A percentile compares a stretch with the other conserved stretches of the same genome.
Evolutionary conservation across 2,888 invertebrate genomes (phyloP).

Genomic region (Drosophila algonquin): DNA sequence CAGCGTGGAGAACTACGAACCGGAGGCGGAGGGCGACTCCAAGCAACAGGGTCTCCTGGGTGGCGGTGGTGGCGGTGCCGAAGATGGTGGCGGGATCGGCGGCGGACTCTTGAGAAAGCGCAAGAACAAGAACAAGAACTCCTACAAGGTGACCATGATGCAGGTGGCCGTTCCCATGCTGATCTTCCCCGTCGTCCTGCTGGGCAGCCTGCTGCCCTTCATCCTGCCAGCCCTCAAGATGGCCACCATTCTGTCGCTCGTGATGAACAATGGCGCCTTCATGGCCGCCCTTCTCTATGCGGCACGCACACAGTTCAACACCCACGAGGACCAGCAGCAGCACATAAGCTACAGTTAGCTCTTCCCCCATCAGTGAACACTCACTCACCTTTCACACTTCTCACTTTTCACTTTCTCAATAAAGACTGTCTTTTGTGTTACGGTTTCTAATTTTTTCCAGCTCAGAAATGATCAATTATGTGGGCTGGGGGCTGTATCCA

Average conservation of each 20-base stretch:
- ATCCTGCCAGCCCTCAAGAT: slow-evolving; percentile 88
- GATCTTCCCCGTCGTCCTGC: slow-evolving; percentile 87
- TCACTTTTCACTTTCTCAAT: slow-evolving; percentile 44
- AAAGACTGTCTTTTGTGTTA: slow-evolving; percentile 56
- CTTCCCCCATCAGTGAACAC: slow-evolving; percentile 32
- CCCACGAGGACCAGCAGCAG: slow-evolving; percentile 78
- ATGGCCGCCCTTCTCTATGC: slow-evolving; percentile 85
- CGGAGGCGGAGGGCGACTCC: slow-evolving; percentile 68
- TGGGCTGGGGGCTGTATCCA: neutral
- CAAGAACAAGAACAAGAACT: slow-evolving; percentile 65
- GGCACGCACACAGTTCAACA: slow-evolving; percentile 79
- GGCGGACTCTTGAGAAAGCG: slow-evolving; percentile 48
- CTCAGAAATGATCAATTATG: neutral
- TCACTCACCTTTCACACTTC: slow-evolving; percentile 46
- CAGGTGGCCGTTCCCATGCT: slow-evolving; percentile 85
- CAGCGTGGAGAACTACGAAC: slow-evolving; percentile 67
- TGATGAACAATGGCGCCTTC: slow-evolving; percentile 89
- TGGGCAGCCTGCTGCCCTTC: slow-evolving; percentile 89
- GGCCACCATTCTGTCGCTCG: slow-evolving; percentile 86
- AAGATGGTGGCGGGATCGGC: slow-evolving; percentile 15
- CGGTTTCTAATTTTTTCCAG: slow-evolving; percentile 25
- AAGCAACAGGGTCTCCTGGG: slow-evolving; percentile 59
- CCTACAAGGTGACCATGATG: slow-evolving; percentile 78
- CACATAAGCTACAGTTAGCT: slow-evolving; percentile 77
- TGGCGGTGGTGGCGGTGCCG: slow-evolving; percentile 22